Percentiles rank a stretch among this genome's conserved stretches.
phyloP scores from a whole-genome alignment of 2,888 invertebrate species.

The Nemotelus pantherinus region DNA sequence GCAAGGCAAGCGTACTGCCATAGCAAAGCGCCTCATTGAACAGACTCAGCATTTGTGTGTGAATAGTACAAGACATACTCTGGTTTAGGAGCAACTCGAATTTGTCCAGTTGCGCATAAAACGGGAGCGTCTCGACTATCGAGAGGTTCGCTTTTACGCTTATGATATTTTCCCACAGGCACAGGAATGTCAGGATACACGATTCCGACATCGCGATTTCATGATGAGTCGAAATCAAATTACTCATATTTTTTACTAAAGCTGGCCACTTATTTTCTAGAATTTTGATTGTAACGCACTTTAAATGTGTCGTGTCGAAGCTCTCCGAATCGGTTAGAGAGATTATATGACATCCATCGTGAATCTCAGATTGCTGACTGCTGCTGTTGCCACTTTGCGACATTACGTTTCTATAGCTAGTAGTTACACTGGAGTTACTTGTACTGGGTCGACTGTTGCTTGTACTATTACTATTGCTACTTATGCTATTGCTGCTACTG shows the following conservation, averaged over 20 bases:
- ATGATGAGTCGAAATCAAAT: constrained; percentile 58
- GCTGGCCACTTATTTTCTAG: constrained; percentile 86
- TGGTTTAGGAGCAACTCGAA: constrained; percentile 78
- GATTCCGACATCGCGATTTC: constrained; percentile 68
- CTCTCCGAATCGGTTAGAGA: constrained; percentile 80
- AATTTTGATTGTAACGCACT: constrained; percentile 85
- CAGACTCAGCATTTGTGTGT: constrained; percentile 84
- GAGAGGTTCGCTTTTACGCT: constrained; percentile 91
- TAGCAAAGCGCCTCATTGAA: constrained; percentile 92
- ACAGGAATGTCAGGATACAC: constrained; percentile 82
- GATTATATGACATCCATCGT: constrained; percentile 60
- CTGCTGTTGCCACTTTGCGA: constrained; percentile 23
- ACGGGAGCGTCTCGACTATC: constrained; percentile 87
- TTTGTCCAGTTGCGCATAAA: constrained; percentile 84
- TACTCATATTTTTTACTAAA: constrained; percentile 75
- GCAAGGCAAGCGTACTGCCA: constrained; percentile 87
- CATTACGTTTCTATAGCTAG: constrained; percentile 18
- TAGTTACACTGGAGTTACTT: constrained; percentile 45
- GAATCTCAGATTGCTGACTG: constrained; percentile 32
- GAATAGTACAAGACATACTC: constrained; percentile 81
- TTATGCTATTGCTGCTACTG: constrained; percentile 25
- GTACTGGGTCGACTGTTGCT: constrained; percentile 39
- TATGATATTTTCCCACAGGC: constrained; percentile 89
- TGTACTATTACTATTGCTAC: constrained; percentile 16
- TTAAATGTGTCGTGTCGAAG: constrained; percentile 85